Conservation (phyloP, 2,888 invertebrate genomes). For the Apamea monoglypha region DNA sequence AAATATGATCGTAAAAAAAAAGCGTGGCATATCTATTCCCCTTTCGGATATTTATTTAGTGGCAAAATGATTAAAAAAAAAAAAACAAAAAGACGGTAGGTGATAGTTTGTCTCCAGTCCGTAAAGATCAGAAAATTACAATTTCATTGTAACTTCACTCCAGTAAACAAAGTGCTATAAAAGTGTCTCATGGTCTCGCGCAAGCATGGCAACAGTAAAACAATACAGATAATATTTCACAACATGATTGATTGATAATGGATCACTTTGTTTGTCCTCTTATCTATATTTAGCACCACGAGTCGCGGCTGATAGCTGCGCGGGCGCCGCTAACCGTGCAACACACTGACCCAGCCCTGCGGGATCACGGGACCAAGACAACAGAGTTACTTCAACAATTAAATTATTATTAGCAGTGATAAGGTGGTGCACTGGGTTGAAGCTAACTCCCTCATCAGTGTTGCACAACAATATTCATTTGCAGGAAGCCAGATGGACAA, state of each 20-base stretch:
- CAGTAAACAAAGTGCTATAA: conserved; percentile 1
- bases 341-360: conserved; percentile 53
- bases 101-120: neutral
- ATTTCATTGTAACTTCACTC: neutral
- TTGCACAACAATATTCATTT: neutral
- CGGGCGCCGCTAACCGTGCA: conserved; percentile 32
- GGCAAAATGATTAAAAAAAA: neutral
- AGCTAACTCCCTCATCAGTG: neutral
- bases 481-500: neutral
- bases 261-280: conserved; percentile 21
- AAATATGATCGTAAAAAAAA: neutral
- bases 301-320: conserved; percentile 33
- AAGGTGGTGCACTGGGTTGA: neutral
- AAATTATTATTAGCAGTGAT: neutral
- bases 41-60: neutral
- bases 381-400: neutral
- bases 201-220: conserved; percentile 32
- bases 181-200: neutral
- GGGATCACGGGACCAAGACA: conserved; percentile 31
- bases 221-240: conserved; percentile 24
- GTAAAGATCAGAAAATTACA: neutral
- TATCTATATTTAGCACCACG: conserved; percentile 29
- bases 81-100: neutral
- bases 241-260: conserved; percentile 34
- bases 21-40: too few relatives aligned